Evolutionary conservation across 2,113 vertebrate species (phyloP).

Genomic region (Salvelinus alpinus): DNA sequence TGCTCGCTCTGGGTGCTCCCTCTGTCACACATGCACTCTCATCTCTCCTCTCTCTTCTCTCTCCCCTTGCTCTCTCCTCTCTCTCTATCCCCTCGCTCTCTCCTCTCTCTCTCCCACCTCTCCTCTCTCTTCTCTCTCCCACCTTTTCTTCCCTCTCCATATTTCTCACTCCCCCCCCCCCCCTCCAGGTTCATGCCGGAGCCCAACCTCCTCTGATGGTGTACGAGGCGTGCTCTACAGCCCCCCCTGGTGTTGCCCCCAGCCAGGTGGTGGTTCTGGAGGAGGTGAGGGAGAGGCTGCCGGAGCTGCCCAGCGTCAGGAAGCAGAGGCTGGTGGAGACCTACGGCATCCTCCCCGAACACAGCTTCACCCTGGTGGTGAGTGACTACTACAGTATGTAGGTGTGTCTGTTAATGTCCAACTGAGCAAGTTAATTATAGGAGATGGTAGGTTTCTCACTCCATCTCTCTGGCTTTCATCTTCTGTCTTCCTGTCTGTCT

Average conservation of each 20-base stretch:
- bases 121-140: background rate
- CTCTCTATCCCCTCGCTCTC: too few species aligned
- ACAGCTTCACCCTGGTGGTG: conserved; percentile 90
- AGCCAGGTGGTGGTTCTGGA: conserved; percentile 85
- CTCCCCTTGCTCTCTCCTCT: background rate
- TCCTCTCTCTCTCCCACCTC: background rate
- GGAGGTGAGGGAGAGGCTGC: conserved; percentile 77
- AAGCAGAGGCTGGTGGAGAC: conserved; percentile 81
- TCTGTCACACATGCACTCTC: background rate
- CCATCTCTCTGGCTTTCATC: background rate
- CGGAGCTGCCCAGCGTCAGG: conserved; percentile 86
- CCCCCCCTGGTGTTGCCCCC: conserved; percentile 73
- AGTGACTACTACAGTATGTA: conserved; percentile 43
- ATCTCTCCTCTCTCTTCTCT: background rate
- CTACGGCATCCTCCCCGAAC: conserved; percentile 87
- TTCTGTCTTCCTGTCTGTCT: background rate
- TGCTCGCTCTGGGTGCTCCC: background rate
- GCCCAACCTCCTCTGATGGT: conserved; percentile 92
- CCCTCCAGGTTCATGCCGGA: conserved; percentile 92
- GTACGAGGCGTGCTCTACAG: conserved; percentile 77
- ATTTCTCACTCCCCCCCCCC: too few species aligned
- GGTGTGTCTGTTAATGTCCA: background rate
- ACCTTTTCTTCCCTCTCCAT: background rate
- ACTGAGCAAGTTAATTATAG: too few species aligned
- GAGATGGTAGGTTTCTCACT: background rate